These are phyloP conservation scores for Agrochola lychnidis DNA, from an alignment of 2,888 invertebrate species.

Conservation along the genomic window DNA sequence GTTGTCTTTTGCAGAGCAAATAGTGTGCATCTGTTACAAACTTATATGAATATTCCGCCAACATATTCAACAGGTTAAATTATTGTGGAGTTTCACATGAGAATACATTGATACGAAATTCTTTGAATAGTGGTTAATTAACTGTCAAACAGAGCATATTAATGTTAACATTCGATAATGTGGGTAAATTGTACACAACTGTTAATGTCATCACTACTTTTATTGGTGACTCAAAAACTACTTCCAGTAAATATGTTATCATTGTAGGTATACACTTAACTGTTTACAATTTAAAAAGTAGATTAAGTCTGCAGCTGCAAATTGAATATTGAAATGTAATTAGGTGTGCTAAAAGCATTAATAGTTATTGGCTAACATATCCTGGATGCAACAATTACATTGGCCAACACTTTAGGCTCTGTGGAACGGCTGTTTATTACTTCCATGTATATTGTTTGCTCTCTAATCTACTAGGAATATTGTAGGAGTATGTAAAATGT, in stretches of 20 bases:
- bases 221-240: too few species aligned
- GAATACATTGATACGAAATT: conserved; percentile 23
- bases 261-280: neutral
- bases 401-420: conserved; percentile 5
- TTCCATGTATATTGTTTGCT: neutral
- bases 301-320: neutral
- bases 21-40: neutral
- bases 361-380: conserved; percentile 29
- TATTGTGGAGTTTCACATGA: neutral
- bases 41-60: neutral
- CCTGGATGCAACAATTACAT: conserved; percentile 42
- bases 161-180: neutral
- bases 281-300: neutral
- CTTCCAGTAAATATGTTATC: neutral
- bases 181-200: neutral
- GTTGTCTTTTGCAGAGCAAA: neutral
- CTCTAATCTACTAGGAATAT: neutral
- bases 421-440: neutral
- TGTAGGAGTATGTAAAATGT: neutral
- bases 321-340: conserved; percentile 13
- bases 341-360: neutral
- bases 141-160: too few species aligned
- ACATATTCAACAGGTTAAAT: conserved; percentile 23
- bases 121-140: conserved; percentile 2
- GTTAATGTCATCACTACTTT: neutral